Conservation (phyloP, 2,888 invertebrate species). For the Adineta ricciae region DNA sequence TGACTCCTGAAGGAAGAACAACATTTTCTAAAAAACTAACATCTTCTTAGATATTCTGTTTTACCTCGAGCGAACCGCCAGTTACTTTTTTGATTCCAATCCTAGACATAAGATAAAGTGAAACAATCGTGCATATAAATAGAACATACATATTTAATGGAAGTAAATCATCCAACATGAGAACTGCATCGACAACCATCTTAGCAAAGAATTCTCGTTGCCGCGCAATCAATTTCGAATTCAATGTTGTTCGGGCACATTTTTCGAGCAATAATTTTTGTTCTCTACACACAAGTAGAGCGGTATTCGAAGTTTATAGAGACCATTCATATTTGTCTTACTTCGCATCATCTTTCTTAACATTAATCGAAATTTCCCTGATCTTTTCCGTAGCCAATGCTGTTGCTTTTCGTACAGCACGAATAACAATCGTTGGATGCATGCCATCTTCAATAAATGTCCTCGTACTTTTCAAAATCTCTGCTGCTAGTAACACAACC, state of each 20-base stretch:
- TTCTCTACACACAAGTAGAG: too few species aligned
- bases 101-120: not conserved
- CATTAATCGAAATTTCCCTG: conserved; percentile 64
- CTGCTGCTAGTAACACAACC: conserved; percentile 86
- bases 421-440: conserved; percentile 83
- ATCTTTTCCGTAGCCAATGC: conserved; percentile 67
- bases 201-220: conserved; percentile 88
- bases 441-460: conserved; percentile 90
- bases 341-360: conserved; percentile 40
- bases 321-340: not conserved
- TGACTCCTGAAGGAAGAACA: conserved; percentile 60
- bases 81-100: conserved; percentile 93
- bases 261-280: conserved; percentile 54
- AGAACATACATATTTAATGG: conserved; percentile 72
- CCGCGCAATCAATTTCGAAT: conserved; percentile 87
- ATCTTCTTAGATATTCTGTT: conserved; percentile 37
- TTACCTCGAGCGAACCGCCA: conserved; percentile 54
- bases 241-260: conserved; percentile 90
- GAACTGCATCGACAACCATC: conserved; percentile 94
- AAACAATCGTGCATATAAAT: too few species aligned
- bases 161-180: conserved; percentile 70
- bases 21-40: conserved; percentile 29
- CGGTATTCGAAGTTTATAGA: too few species aligned
- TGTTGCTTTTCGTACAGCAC: conserved; percentile 74
- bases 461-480: conserved; percentile 84